Conservation (phyloP, 1,140 invertebrate species). For the Pseudachorutes palmiensis region DNA sequence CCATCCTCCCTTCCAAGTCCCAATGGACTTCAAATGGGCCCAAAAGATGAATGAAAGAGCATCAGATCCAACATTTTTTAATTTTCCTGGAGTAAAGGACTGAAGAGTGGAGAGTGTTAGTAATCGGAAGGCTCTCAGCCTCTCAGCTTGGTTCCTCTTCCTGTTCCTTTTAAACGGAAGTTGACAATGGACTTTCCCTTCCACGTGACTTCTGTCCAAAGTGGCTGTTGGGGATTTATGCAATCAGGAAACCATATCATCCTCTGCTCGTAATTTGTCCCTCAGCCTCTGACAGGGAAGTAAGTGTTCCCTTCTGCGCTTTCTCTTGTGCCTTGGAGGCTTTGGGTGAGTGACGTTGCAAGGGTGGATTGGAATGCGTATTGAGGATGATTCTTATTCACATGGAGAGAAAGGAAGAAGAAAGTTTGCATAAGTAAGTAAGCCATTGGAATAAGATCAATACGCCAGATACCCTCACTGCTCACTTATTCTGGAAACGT, state of each 20-base stretch:
- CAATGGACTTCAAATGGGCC: too few species aligned
- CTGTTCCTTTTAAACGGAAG: too few species aligned
- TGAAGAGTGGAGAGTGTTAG: too few species aligned
- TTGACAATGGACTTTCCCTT: too few species aligned
- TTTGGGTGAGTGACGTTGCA: background rate
- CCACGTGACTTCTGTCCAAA: too few species aligned
- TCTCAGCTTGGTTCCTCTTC: too few species aligned
- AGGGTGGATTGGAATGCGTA: background rate
- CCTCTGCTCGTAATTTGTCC: background rate
- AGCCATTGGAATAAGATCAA: slow-evolving; percentile 11
- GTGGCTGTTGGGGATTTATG: slow-evolving; percentile 11
- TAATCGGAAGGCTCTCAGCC: too few species aligned
- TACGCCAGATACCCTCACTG: background rate
- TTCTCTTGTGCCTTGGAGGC: background rate
- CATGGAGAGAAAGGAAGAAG: background rate
- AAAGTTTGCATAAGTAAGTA: slow-evolving; percentile 13
- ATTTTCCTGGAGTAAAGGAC: too few species aligned
- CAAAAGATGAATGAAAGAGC: too few species aligned
- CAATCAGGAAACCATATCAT: background rate
- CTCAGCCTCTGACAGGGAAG: background rate
- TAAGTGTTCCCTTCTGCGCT: background rate
- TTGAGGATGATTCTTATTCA: slow-evolving; percentile 7
- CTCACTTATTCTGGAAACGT: slow-evolving; percentile 9
- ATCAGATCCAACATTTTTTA: too few species aligned
- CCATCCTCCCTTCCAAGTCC: too few species aligned